Base-by-base conservation (phyloP, 2,113 vertebrate genomes). In the Labrus mixtus region DNA sequence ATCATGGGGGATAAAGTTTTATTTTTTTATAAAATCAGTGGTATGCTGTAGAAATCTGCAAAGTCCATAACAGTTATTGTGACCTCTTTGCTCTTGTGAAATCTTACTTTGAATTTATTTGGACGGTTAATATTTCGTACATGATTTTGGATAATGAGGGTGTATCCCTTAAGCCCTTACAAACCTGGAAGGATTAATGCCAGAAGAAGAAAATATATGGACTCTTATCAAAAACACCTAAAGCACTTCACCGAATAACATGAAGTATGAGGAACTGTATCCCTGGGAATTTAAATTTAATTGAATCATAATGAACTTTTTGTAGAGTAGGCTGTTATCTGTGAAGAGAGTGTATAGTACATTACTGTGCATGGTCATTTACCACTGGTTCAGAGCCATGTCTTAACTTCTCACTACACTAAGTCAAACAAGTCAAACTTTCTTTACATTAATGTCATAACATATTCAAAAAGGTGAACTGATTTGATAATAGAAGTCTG, bases 231-330 rank as follows among this genome's bases (percentile, higher is more conserved):
- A 29, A 20, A 75, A 55, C 65, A 65, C 54, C 53, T 36, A 13
- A 66, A 15, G 11, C 37, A 3, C 33, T 76, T 22, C 45, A 36
- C 5, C 29, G 3, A 74, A 71, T 46, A 56, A 43, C 5, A 68
- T 10, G n/a, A n/a, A n/a, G n/a, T 10, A 45, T n/a, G 43, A 77
- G 13, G 8, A 76, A n/a, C 45, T 37, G 50, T 22, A 62, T 43
- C 53, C 25, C 2, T 65, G 33, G n/a, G 57, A 71, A 71, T 55
- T 8, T 41, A 37, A 46, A 63, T 19, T 1, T 43, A 65, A 76
- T 66, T 70, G n/a, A 68, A 75, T 65, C 1, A 1, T 63, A 22
- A 64, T 41, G 23, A 53, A 53, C 62, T 65, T 61, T 74, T 53
- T 62, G 55, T 56, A 56, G 29, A 55, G 12, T 16, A 11, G 37